phyloP scores from a whole-genome alignment of 92 coral and sea anemone species.

The Palythoa caribaeorum region DNA sequence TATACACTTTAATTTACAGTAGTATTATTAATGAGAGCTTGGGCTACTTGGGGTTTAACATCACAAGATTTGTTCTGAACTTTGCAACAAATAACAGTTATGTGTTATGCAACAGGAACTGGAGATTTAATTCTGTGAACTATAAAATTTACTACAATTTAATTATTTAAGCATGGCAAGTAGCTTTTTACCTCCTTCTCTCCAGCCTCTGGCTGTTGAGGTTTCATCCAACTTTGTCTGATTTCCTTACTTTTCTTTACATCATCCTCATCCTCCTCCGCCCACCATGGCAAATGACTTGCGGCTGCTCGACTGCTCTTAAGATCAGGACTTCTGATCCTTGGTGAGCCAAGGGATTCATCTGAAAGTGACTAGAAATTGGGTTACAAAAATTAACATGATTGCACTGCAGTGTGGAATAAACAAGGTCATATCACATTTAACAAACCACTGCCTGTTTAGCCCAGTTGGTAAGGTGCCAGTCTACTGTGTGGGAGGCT shows the following conservation, averaged over 20 bases:
- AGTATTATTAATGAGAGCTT: too few relatives aligned
- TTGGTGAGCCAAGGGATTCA: constrained; percentile 90
- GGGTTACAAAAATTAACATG: background rate
- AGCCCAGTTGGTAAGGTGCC: too few relatives aligned
- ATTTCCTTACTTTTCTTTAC: constrained; percentile 59
- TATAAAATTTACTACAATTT: background rate
- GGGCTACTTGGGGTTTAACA: too few relatives aligned
- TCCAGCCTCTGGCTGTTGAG: constrained; percentile 50
- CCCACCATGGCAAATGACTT: constrained; percentile 79
- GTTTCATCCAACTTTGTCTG: constrained; percentile 82
- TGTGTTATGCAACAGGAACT: too few relatives aligned
- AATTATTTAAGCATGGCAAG: too few relatives aligned
- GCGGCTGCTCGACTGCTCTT: constrained; percentile 43
- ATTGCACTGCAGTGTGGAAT: background rate
- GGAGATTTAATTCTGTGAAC: too few relatives aligned
- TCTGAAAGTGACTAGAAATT: constrained; percentile 89
- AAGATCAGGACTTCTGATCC: constrained; percentile 76
- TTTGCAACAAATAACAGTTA: too few relatives aligned
- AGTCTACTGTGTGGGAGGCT: too few relatives aligned
- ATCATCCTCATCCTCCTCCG: constrained; percentile 83
- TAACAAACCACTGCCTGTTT: too few relatives aligned
- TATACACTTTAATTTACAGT: too few relatives aligned
- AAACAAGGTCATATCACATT: too few relatives aligned
- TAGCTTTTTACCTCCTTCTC: constrained; percentile 24
- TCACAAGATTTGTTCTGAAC: too few relatives aligned